phyloP scores from a whole-genome alignment of 2,888 invertebrate genomes.

The Nomada ruficornis region DNA sequence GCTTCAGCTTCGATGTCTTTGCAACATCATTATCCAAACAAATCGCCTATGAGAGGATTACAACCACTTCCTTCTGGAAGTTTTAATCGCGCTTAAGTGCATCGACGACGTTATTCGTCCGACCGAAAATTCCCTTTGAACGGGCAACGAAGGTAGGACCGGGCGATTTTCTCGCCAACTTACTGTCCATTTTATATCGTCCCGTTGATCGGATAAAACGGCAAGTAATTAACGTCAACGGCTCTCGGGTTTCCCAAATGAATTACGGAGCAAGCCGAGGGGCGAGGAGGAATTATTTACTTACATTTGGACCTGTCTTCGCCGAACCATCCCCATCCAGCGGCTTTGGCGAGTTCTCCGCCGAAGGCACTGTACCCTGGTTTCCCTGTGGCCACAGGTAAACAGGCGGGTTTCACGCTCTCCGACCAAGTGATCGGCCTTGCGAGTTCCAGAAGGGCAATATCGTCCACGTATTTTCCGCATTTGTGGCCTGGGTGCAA shows the following conservation, averaged over 20 bases:
- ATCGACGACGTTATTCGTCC: not conserved
- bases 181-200: constrained; percentile 15
- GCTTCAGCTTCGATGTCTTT: constrained; percentile 37
- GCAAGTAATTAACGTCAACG: constrained; percentile 36
- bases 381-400: constrained; percentile 86
- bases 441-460: constrained; percentile 90
- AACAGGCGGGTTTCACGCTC: constrained; percentile 91
- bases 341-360: constrained; percentile 88
- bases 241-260: not conserved
- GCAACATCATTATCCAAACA: constrained; percentile 43
- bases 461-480: constrained; percentile 87
- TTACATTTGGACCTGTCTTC: constrained; percentile 89
- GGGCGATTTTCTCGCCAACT: constrained; percentile 7
- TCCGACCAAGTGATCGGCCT: constrained; percentile 89
- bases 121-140: not conserved
- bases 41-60: constrained; percentile 8
- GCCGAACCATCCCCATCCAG: constrained; percentile 95
- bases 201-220: constrained; percentile 29
- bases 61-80: not conserved
- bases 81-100: constrained; percentile 15
- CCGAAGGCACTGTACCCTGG: constrained; percentile 85
- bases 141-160: too few species aligned
- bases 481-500: constrained; percentile 92
- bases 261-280: constrained; percentile 15
- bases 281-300: constrained; percentile 61